Evolutionary conservation across 2,797 vertebrate genomes (phyloP).

Genomic region (Coracias cyanogaster): DNA sequence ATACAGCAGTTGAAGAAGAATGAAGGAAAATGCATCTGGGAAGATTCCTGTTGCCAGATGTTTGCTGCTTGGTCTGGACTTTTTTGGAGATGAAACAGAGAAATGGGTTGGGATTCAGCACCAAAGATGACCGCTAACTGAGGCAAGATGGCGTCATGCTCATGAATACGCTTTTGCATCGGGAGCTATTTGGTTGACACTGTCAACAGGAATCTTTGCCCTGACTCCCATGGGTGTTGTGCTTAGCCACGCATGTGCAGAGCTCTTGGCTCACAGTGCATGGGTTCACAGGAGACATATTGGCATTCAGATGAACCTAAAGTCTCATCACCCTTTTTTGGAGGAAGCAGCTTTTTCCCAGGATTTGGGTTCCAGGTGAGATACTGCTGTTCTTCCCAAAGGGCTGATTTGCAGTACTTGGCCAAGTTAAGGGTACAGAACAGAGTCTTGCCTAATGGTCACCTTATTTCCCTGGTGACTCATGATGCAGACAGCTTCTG

Average conservation of each 20-base stretch:
- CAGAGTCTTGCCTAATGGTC: neutral
- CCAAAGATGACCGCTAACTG: neutral
- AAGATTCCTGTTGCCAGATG: neutral
- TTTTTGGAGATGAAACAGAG: neutral
- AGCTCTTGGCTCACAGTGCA: neutral
- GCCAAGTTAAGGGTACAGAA: neutral
- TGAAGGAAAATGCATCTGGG: neutral
- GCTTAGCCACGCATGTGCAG: accelerated
- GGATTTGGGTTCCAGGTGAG: neutral
- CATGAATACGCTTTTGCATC: neutral
- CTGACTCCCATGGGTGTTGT: accelerated
- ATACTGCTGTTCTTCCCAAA: neutral
- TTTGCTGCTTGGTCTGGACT: neutral
- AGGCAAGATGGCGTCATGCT: neutral
- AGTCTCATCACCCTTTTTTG: neutral
- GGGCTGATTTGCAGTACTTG: neutral
- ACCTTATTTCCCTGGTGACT: neutral
- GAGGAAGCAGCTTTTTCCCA: neutral
- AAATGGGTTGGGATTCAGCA: neutral
- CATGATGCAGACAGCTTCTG: neutral
- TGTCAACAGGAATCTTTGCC: neutral
- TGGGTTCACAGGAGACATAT: neutral
- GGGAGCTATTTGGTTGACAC: neutral
- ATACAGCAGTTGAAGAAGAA: neutral
- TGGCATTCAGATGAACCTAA: neutral